Base-by-base conservation (phyloP, 2,888 invertebrate species). In the Isoperla grammatica region DNA sequence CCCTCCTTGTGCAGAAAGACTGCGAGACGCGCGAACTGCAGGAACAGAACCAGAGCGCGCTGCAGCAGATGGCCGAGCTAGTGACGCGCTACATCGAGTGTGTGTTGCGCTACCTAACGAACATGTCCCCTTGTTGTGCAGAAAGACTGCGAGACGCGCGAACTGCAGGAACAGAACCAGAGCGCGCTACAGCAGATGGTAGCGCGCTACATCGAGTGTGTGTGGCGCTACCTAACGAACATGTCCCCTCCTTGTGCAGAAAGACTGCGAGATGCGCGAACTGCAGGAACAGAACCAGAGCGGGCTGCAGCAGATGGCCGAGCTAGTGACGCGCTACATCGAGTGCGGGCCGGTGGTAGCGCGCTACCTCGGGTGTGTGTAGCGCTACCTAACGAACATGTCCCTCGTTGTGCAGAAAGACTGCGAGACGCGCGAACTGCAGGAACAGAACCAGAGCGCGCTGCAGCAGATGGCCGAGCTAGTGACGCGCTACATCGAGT, bases 101-200 rank as follows among this genome's bases (percentile, higher is more conserved):
- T 22, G 68, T 76, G n/a, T 73, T 72, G 57, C 74, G 74, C 56
- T 70, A 75, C 17, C 59, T 77, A n/a, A n/a, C n/a, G n/a, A n/a
- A n/a, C n/a, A n/a, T n/a, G n/a, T n/a, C n/a, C n/a, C n/a, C n/a
- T n/a, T n/a, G n/a, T n/a, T n/a, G n/a, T n/a, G n/a, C 66, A 82
- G 80, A 76, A 75, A 67, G 84, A 85, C 63, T 74, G 85, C 22
- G 75, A 76, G 50, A 71, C 81, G 9, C 76, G 80, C 17, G 82
- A 83, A 66, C 66, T 84, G n/a, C 78, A 79, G 68, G 81, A 82
- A 61, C 76, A 79, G n/a, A 86, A 85, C 68, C 75, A 75, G 19
- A 72, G 74, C 49, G 79, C 77, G 0, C 68, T 84, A 2, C 80
- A 83, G 66, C 75, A 80, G 49, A 69, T 86, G 11, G 72, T 77